Evolutionary conservation across 1,140 invertebrate genomes (phyloP).

Genomic region (Notospermus geniculatus): DNA sequence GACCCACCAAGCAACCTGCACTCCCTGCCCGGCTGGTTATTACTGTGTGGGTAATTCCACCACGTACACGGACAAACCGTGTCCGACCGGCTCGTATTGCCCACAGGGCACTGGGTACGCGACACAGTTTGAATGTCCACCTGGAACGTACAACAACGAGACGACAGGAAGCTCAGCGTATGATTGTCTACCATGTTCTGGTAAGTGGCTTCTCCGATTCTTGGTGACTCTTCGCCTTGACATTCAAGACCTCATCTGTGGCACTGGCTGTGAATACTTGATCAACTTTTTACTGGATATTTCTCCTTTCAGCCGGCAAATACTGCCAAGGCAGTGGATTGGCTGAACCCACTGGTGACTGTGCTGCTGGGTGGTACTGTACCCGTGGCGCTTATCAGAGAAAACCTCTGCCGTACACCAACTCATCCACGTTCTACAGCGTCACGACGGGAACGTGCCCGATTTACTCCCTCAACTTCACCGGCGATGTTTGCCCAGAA

Average conservation of each 20-base stretch:
- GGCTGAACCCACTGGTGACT: slow-evolving; percentile 37
- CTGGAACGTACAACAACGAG: slow-evolving; percentile 50
- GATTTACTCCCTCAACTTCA: slow-evolving; percentile 43
- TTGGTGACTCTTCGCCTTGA: too few species aligned
- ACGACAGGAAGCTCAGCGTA: slow-evolving; percentile 33
- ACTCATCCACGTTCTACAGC: slow-evolving; percentile 28
- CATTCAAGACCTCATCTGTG: too few species aligned
- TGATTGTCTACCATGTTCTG: slow-evolving; percentile 47
- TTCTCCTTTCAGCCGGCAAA: slow-evolving; percentile 44
- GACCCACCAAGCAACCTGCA: slow-evolving; percentile 38
- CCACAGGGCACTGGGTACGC: slow-evolving; percentile 35
- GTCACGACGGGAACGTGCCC: slow-evolving; percentile 38
- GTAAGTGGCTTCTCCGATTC: slow-evolving; percentile 22
- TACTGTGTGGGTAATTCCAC: slow-evolving; percentile 44
- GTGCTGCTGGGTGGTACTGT: slow-evolving; percentile 47
- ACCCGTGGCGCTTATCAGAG: slow-evolving; percentile 39
- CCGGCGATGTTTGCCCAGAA: slow-evolving; percentile 44
- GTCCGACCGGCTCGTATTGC: slow-evolving; percentile 51
- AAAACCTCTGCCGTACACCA: slow-evolving; percentile 38
- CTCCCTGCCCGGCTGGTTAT: slow-evolving; percentile 42
- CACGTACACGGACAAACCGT: slow-evolving; percentile 39
- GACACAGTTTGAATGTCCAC: slow-evolving; percentile 38
- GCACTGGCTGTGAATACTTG: too few species aligned
- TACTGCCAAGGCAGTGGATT: slow-evolving; percentile 45
- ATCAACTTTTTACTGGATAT: too few species aligned